Evolutionary conservation across 37 sponge, comb jelly and placozoan species (phyloP), one percentile per base, ranked within the genome.

Genomic region (Crambe crambe): DNA sequence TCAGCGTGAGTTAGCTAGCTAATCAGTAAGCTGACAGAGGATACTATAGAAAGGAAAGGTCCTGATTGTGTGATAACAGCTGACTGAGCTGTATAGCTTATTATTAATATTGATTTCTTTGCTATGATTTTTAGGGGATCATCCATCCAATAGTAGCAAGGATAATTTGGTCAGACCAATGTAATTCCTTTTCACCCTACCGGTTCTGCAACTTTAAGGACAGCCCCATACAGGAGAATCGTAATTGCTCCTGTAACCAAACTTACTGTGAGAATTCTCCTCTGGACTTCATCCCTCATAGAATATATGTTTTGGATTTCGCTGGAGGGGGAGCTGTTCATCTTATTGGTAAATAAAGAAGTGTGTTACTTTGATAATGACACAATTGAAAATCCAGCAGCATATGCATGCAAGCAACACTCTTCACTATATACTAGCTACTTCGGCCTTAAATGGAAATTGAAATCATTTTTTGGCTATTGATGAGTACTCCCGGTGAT

Each of bases 291-390:
- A 26, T 82, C 17, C 12, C 3, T 2, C 36, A 82, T 1, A 83
- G 73, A 23, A n/a, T 92, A 27, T 95, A 95, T 72, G 80, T 89
- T 32, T 75, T 95, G 30, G 96, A 95, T 42, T 92, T 95, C 87
- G 96, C 96, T 47, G 93, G 96, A 37, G 93, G 93, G 25, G 96
- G 96, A 25, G 88, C 93, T 17, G 96, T 95, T 15, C 96, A 95
- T 83, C 77, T 95, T 34, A 66, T 95, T 54, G 96, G 96, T 90
- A n/a, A n/a, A n/a, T n/a, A n/a, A n/a, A n/a, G n/a, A n/a, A n/a
- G n/a, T n/a, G n/a, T n/a, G n/a, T n/a, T n/a, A n/a, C n/a, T n/a
- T n/a, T n/a, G n/a, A n/a, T n/a, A n/a, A n/a, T n/a, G n/a, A n/a
- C n/a, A n/a, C n/a, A n/a, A n/a, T n/a, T n/a, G n/a, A n/a, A n/a